Evolutionary conservation across 1,140 invertebrate genomes (phyloP), one percentile per base, ranked within the genome.

Genomic region (Periplaneta americana): DNA sequence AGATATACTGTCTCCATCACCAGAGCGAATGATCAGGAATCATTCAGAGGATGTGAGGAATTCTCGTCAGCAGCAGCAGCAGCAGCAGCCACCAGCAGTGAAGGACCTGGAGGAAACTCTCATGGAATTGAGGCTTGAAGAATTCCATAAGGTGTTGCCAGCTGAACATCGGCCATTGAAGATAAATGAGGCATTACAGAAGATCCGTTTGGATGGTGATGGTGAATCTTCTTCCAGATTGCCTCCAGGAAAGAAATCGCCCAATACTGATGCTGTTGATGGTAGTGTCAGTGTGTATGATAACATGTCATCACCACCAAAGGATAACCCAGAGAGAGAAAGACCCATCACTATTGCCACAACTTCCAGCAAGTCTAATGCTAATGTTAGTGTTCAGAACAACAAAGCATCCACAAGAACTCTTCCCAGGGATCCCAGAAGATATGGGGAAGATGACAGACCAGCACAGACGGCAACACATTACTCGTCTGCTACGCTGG

Each of bases 151-250:
- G 22, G 87, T 87, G 39, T 88, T 89, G 80, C 88, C 88, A 80
- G 87, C 90, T 33, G 85, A 86, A 22, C 90, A 89, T 79, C 85
- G 90, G 81, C 90, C 90, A 32, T 87, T 90, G n/a, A 90, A 90
- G 85, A 88, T 91, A 6, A 90, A 89, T 82, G 90, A 91, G 83
- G 89, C 89, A 57, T 84, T 90, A 28, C 88, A 90, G 87, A 88
- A 88, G 84, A 84, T 90, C 33, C 89, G 91, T 84, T 86, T 88
- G 48, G 88, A 90, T 66, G 87, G n/a, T 66, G 39, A 75, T 79
- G 22, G 33, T 35, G 80, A 81, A 33, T 11, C 28, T 2, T 13
- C 57, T 32, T 48, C 34, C 10, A 33, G 15, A 31, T 28, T 11
- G 13, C 35, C 34, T 34, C 8, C 22, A 76, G 48, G 22, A 28